Evolutionary conservation across 2,797 vertebrate genomes (phyloP).

Genomic region (Dendrocincla tyrannina): DNA sequence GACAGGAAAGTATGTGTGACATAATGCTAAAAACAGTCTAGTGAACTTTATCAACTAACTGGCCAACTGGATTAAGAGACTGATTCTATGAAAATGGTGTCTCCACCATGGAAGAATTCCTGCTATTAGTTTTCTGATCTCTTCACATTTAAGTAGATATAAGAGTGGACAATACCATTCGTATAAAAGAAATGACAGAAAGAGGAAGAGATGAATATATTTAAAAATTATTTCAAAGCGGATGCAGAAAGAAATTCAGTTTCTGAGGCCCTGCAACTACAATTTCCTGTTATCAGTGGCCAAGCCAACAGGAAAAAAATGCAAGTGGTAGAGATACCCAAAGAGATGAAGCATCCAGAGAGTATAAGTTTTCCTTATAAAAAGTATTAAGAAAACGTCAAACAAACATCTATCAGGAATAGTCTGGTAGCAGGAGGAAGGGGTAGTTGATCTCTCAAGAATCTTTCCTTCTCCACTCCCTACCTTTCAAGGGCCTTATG

Average conservation of each 20-base stretch:
- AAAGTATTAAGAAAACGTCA: not conserved
- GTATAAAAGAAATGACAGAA: not conserved
- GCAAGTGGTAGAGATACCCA: not conserved
- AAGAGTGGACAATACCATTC: not conserved
- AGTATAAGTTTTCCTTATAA: not conserved
- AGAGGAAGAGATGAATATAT: not conserved
- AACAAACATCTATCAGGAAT: not conserved
- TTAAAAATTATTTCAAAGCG: not conserved
- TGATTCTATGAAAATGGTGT: not conserved
- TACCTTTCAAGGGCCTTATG: not conserved
- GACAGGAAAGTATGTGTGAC: not conserved
- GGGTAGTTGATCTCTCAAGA: not conserved
- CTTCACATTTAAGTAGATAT: not conserved
- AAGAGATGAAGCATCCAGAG: not conserved
- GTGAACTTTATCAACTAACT: not conserved
- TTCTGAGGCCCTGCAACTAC: not conserved
- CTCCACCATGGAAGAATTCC: not conserved
- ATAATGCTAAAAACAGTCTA: not conserved
- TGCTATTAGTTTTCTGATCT: not conserved
- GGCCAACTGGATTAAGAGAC: not conserved
- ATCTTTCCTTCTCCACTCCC: not conserved
- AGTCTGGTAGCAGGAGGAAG: not conserved
- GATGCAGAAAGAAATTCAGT: not conserved
- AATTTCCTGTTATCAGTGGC: not conserved
- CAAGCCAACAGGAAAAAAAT: not conserved